Percentiles rank a stretch among this genome's conserved stretches.
phyloP scores from a whole-genome alignment of 2,888 invertebrate genomes.

The Encarsia formosa region DNA sequence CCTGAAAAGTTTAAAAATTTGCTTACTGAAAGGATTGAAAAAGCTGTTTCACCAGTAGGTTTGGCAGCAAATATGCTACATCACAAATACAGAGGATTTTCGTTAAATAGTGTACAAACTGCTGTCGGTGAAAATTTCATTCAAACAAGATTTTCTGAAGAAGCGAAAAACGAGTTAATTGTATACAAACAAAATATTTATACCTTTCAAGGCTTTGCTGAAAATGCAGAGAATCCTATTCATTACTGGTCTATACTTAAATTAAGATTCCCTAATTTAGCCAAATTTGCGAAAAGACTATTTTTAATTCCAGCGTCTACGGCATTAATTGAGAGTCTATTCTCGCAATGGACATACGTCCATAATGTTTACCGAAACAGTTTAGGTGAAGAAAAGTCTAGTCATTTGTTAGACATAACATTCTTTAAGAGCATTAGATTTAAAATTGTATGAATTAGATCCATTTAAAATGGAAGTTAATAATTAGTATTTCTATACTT shows the following conservation, averaged over 20 bases:
- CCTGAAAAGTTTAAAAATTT: no score
- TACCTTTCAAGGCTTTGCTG: no score
- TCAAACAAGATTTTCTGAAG: background rate
- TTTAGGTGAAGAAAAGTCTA: slow-evolving; percentile 1
- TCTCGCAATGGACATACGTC: slow-evolving; percentile 7
- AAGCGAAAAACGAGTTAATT: background rate
- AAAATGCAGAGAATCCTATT: no score
- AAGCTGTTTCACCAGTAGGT: background rate
- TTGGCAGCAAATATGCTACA: background rate
- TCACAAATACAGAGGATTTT: background rate
- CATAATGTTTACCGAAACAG: slow-evolving; percentile 1
- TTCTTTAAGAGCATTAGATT: no score
- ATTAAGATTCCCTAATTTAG: background rate
- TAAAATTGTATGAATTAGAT: no score
- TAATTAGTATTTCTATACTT: no score
- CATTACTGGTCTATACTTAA: background rate
- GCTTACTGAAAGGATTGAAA: background rate
- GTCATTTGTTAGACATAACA: background rate
- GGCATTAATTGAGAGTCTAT: slow-evolving; percentile 4
- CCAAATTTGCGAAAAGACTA: background rate
- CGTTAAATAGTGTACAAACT: background rate
- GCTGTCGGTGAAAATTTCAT: background rate
- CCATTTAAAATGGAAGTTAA: no score
- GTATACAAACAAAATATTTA: background rate
- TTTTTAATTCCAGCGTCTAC: slow-evolving; percentile 4